Evolutionary conservation across 2,797 vertebrate species (phyloP).

Genomic region (Centroberyx gerrardi): DNA sequence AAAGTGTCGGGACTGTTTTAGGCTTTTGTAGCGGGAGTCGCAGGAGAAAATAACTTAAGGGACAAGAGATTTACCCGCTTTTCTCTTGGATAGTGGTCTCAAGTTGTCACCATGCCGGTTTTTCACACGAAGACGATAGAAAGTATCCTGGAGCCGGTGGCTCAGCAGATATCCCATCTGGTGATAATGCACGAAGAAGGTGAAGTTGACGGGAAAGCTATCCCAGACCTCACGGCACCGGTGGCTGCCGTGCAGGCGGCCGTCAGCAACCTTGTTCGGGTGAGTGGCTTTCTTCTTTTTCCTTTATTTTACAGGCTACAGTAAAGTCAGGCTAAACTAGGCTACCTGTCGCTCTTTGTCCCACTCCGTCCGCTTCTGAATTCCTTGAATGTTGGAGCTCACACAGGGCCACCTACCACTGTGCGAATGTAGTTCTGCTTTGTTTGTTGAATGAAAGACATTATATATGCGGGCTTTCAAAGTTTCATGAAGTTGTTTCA

Average conservation of each 20-base stretch:
- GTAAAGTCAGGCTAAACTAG: slow-evolving; percentile 71
- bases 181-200: slow-evolving; percentile 99
- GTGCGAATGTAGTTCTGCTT: too few relatives aligned
- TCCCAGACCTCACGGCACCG: slow-evolving; percentile 94
- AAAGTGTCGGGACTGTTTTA: slow-evolving; percentile 34
- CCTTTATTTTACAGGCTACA: slow-evolving; percentile 11
- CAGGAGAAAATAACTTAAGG: slow-evolving; percentile 38
- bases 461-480: neutral
- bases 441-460: neutral
- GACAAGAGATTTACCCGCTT: slow-evolving; percentile 27
- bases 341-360: slow-evolving; percentile 85
- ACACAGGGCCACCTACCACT: too few relatives aligned
- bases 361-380: neutral
- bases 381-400: neutral
- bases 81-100: slow-evolving; percentile 59
- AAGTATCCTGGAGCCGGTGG: slow-evolving; percentile 98
- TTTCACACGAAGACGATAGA: slow-evolving; percentile 99
- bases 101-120: slow-evolving; percentile 92
- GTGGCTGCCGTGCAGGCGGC: slow-evolving; percentile 97
- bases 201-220: slow-evolving; percentile 98
- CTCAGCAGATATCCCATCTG: slow-evolving; percentile 99
- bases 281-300: slow-evolving; percentile 76
- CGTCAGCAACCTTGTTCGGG: slow-evolving; percentile 98
- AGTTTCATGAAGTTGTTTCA: slow-evolving; percentile 59
- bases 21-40: slow-evolving; percentile 36